Percentiles rank a stretch among this genome's conserved stretches.
Conservation (phyloP, 53 echinoderm and acorn worm genomes). For the Apostichopus leukothele region DNA sequence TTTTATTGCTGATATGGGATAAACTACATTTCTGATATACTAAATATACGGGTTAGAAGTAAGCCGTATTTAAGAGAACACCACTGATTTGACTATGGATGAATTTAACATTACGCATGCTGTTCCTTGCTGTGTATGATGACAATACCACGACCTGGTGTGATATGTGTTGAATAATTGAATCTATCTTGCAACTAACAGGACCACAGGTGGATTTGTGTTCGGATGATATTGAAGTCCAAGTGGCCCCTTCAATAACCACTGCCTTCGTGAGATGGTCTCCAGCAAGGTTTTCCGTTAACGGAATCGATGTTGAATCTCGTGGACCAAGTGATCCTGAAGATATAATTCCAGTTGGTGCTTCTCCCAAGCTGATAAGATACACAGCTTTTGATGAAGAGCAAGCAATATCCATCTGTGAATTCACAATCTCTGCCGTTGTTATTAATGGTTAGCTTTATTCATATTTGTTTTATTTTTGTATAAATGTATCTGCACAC, state of each 20-base stretch:
- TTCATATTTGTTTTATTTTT: too few relatives aligned
- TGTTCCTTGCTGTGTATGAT: too few relatives aligned
- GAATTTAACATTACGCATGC: too few relatives aligned
- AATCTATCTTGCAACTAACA: background rate
- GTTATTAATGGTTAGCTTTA: background rate
- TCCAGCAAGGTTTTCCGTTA: background rate
- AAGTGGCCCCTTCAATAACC: background rate
- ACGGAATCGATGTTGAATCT: background rate
- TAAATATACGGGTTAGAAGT: too few relatives aligned
- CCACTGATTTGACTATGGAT: too few relatives aligned
- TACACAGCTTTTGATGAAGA: background rate
- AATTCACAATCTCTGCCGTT: background rate
- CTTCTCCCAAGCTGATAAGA: background rate
- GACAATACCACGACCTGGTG: too few relatives aligned
- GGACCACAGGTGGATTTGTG: constrained; percentile 17
- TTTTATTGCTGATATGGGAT: too few relatives aligned
- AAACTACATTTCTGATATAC: too few relatives aligned
- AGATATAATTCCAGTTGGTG: background rate
- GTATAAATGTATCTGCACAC: background rate
- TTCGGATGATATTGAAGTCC: background rate
- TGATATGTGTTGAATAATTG: too few relatives aligned
- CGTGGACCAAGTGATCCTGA: background rate
- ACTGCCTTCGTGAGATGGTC: background rate
- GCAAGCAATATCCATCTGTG: background rate
- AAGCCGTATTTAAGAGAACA: too few relatives aligned